phyloP scores from a whole-genome alignment of 2,113 vertebrate genomes.

The Pseudopodoces humilis region DNA sequence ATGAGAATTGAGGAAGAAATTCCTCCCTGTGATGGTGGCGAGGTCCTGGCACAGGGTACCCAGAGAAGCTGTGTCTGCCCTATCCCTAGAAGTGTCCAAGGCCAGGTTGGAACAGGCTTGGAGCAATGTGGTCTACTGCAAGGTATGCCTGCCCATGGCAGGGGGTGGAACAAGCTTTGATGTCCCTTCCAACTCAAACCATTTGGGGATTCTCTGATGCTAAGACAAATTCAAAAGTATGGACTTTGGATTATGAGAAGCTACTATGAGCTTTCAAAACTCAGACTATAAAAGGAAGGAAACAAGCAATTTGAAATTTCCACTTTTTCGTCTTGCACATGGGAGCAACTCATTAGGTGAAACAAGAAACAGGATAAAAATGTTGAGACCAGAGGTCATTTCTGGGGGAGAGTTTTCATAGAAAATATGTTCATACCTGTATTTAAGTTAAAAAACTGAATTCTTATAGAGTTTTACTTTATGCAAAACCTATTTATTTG shows the following conservation, averaged over 20 bases:
- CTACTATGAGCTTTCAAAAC: background rate
- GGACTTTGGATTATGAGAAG: background rate
- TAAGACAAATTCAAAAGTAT: background rate
- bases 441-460: background rate
- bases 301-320: background rate
- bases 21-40: background rate
- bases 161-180: accelerated
- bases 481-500: background rate
- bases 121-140: accelerated
- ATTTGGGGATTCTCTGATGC: background rate
- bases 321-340: background rate
- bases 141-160: background rate
- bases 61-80: background rate
- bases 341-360: background rate
- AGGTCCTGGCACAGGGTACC: background rate
- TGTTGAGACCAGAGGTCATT: background rate
- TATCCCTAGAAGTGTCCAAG: background rate
- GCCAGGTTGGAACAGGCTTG: accelerated
- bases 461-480: background rate
- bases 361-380: background rate
- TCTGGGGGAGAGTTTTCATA: background rate
- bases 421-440: background rate
- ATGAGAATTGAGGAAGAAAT: background rate
- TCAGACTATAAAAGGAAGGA: background rate
- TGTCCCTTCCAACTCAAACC: background rate